Percentiles rank a stretch among this genome's conserved stretches.
phyloP scores from a whole-genome alignment of 2,113 vertebrate genomes.

The Sialia sialis region DNA sequence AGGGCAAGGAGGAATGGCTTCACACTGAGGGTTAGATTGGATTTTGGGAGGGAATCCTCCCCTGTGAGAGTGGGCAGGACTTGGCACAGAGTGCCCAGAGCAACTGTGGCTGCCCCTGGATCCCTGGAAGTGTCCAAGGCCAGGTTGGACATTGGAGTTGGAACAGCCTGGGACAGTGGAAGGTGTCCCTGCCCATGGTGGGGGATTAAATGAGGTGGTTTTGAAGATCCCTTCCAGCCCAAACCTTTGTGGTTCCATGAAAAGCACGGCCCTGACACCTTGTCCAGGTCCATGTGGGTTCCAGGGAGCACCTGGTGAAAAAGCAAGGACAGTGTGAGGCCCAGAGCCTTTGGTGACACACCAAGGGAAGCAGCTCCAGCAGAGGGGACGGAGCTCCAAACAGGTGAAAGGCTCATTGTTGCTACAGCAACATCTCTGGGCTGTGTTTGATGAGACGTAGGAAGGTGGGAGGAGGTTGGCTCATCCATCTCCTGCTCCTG shows the following conservation, averaged over 20 bases:
- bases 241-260: background rate
- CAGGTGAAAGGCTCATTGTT: background rate
- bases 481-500: background rate
- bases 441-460: background rate
- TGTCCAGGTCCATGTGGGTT: background rate
- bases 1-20: background rate
- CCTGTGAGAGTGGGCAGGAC: rapidly evolving
- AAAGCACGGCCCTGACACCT: background rate
- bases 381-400: background rate
- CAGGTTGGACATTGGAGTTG: rapidly evolving
- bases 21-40: background rate
- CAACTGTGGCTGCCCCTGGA: background rate
- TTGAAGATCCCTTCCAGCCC: background rate
- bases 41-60: background rate
- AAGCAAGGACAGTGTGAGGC: background rate
- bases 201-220: rapidly evolving
- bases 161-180: rapidly evolving
- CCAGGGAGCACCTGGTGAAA: background rate
- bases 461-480: conserved; percentile 17
- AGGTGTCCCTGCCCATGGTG: background rate
- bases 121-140: background rate
- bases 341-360: background rate
- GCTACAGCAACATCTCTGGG: conserved; percentile 17
- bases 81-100: background rate
- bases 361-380: background rate